Percentiles rank a stretch among this genome's conserved stretches.
phyloP scores from a whole-genome alignment of 2,888 invertebrate species.

The Microplitis manilae region DNA sequence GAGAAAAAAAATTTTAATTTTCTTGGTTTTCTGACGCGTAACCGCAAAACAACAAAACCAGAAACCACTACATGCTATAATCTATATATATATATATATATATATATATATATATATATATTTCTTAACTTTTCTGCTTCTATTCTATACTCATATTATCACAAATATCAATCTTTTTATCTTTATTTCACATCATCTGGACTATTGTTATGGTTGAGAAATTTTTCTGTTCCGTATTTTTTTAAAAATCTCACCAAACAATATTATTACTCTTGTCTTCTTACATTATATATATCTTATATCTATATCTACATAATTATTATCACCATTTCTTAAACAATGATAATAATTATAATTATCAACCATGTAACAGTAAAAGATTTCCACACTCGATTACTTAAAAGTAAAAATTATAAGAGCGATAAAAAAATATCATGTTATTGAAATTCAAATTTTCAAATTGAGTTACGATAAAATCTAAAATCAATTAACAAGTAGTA shows the following conservation, averaged over 20 bases:
- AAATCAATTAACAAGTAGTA: no score
- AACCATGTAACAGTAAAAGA: neutral
- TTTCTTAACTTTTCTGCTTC: neutral
- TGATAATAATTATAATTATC: neutral
- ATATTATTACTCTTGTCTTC: neutral
- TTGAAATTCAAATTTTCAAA: no score
- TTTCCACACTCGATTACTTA: neutral
- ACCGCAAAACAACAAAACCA: neutral
- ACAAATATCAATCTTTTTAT: neutral
- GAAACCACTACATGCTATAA: neutral
- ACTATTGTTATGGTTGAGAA: constrained; percentile 1
- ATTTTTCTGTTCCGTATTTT: neutral
- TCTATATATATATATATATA: no score
- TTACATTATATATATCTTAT: neutral
- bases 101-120: no score
- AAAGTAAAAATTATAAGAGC: neutral
- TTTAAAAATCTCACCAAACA: neutral
- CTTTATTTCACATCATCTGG: neutral
- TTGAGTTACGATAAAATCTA: no score
- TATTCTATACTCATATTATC: neutral
- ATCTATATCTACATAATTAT: no score
- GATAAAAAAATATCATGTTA: neutral
- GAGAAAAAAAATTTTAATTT: neutral
- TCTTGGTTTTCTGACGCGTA: neutral
- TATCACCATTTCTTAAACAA: no score